These are phyloP conservation scores for human (Homo sapiens) DNA, from an alignment of 2,113 vertebrate genomes.

Conservation along the genomic window DNA sequence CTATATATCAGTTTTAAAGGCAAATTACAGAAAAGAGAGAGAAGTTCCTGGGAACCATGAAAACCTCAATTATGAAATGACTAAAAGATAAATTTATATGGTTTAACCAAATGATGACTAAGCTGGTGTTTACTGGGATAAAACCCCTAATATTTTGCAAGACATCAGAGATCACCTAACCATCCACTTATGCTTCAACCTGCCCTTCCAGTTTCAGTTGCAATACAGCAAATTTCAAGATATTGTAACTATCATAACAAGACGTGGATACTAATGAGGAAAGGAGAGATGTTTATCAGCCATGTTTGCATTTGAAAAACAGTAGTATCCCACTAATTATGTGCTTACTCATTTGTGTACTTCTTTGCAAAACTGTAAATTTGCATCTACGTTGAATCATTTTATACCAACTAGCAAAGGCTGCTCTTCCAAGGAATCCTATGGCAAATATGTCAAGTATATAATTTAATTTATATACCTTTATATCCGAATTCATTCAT, in stretches of 20 bases:
- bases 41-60: neutral
- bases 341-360: neutral
- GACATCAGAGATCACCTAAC: neutral
- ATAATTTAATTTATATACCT: neutral
- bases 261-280: neutral
- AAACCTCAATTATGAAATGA: neutral
- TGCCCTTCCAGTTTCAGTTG: slow-evolving; percentile 10
- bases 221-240: slow-evolving; percentile 25
- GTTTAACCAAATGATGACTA: neutral
- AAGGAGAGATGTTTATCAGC: slow-evolving; percentile 13
- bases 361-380: neutral
- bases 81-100: neutral
- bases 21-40: slow-evolving; percentile 5
- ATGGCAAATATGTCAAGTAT: neutral
- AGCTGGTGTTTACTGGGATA: neutral
- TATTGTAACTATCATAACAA: slow-evolving; percentile 33
- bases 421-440: neutral
- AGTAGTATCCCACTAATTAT: neutral
- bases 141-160: neutral
- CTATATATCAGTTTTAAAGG: neutral
- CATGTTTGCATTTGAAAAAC: neutral
- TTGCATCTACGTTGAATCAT: neutral
- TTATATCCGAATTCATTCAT: neutral
- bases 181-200: neutral
- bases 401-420: neutral